These are phyloP conservation scores for Telenomus remus DNA, from an alignment of 1,140 invertebrate genomes.

Conservation along the genomic window DNA sequence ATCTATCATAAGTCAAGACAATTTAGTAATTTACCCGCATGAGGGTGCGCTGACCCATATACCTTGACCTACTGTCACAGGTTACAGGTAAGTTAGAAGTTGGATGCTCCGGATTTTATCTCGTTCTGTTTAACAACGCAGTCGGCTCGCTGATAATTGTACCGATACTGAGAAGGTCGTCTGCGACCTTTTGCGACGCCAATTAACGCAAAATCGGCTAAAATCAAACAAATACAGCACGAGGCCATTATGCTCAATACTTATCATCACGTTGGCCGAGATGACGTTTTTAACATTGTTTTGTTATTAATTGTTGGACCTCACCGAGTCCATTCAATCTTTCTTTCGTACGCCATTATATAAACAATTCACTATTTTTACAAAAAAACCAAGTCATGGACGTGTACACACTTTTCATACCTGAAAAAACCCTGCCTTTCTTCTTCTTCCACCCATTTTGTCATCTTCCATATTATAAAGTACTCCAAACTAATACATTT, in stretches of 20 bases:
- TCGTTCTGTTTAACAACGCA: constrained; percentile 46
- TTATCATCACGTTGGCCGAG: constrained; percentile 38
- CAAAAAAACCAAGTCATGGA: constrained; percentile 39
- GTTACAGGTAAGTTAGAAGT: constrained; percentile 64
- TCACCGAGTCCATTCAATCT: constrained; percentile 19
- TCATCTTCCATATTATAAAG: no score
- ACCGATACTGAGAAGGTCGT: constrained; percentile 41
- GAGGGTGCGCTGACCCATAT: constrained; percentile 72
- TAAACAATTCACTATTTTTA: no score
- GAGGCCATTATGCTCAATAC: constrained; percentile 22
- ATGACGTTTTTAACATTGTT: constrained; percentile 28
- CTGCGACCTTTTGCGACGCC: constrained; percentile 35
- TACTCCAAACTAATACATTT: no score
- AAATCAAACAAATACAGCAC: constrained; percentile 48
- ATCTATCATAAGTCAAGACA: constrained; percentile 60
- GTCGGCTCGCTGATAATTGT: constrained; percentile 53
- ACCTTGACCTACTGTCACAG: constrained; percentile 72
- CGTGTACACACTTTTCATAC: no score
- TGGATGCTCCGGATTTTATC: constrained; percentile 62
- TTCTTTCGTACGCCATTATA: constrained; percentile 7
- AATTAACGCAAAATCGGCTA: constrained; percentile 38
- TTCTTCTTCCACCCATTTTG: no score
- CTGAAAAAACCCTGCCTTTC: no score
- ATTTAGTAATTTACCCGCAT: constrained; percentile 70
- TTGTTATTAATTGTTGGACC: constrained; percentile 27